These are phyloP conservation scores for Drosophila ironensis DNA, from an alignment of 1,140 invertebrate species.

Conservation along the genomic window DNA sequence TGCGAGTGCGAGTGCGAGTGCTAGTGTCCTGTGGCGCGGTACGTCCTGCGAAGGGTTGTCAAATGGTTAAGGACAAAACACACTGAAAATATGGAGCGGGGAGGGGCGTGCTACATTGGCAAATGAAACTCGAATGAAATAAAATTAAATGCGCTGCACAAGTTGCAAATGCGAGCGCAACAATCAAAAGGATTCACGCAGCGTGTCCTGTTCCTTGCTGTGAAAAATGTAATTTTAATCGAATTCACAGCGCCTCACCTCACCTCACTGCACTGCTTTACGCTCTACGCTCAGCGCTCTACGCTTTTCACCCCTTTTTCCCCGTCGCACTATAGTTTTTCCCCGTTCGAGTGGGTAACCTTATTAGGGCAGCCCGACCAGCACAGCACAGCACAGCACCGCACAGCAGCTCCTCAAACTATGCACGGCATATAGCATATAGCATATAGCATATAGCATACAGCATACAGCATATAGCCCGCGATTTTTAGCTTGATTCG, in stretches of 20 bases:
- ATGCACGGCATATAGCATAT: too few species aligned
- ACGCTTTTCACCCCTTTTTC: not conserved
- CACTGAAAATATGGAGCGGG: not conserved
- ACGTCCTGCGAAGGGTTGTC: slow-evolving; percentile 62
- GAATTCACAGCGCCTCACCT: slow-evolving; percentile 60
- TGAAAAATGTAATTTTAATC: slow-evolving; percentile 79
- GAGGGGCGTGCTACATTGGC: slow-evolving; percentile 36
- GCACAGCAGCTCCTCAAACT: too few species aligned
- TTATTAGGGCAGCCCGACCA: slow-evolving; percentile 54
- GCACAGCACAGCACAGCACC: too few species aligned
- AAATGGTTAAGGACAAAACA: slow-evolving; percentile 5
- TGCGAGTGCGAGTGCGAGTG: not conserved
- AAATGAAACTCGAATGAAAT: slow-evolving; percentile 72
- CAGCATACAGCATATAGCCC: too few species aligned
- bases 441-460: too few species aligned
- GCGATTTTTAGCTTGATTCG: slow-evolving; percentile 42
- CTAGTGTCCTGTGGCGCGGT: slow-evolving; percentile 54
- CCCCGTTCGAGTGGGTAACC: slow-evolving; percentile 57
- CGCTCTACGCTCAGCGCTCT: not conserved
- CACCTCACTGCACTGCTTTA: not conserved
- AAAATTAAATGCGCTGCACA: slow-evolving; percentile 76
- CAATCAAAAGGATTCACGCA: slow-evolving; percentile 74
- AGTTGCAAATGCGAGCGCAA: slow-evolving; percentile 71
- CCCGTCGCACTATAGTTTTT: slow-evolving; percentile 44
- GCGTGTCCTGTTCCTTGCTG: slow-evolving; percentile 46